Evolutionary conservation across 2,113 vertebrate species (phyloP).

Genomic region (Mungos mungo): DNA sequence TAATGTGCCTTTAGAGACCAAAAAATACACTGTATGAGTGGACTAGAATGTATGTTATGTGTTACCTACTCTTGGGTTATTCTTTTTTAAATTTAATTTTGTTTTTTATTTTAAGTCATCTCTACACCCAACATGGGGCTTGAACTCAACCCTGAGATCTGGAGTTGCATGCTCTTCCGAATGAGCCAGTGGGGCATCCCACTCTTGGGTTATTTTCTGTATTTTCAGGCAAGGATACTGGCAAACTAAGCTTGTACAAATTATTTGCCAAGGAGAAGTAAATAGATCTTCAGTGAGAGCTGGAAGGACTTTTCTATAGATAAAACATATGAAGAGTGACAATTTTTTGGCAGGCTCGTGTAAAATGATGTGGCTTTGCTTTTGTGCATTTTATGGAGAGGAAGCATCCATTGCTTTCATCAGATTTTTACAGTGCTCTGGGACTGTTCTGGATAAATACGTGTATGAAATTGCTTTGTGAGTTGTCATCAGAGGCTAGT

Average conservation of each 20-base stretch:
- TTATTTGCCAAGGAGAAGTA: background rate
- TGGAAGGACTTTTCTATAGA: background rate
- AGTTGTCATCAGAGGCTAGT: background rate
- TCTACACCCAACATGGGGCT: background rate
- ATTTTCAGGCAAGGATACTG: background rate
- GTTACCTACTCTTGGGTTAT: background rate
- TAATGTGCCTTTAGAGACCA: background rate
- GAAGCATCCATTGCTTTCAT: background rate
- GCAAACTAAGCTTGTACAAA: background rate
- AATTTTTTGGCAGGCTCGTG: background rate
- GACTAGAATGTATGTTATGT: background rate
- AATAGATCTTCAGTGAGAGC: background rate
- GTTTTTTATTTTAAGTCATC: background rate
- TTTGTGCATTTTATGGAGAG: slow-evolving; percentile 1
- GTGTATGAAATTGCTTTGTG: background rate
- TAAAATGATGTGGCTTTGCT: background rate
- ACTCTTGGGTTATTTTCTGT: background rate
- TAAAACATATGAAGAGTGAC: background rate
- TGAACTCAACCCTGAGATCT: background rate
- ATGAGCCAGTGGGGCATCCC: background rate
- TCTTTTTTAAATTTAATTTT: background rate
- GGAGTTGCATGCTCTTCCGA: background rate
- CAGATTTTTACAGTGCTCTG: background rate
- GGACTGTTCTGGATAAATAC: background rate
- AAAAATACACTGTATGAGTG: background rate